phyloP scores from a whole-genome alignment of 2,797 vertebrate species.

The Sternotherus odoratus region DNA sequence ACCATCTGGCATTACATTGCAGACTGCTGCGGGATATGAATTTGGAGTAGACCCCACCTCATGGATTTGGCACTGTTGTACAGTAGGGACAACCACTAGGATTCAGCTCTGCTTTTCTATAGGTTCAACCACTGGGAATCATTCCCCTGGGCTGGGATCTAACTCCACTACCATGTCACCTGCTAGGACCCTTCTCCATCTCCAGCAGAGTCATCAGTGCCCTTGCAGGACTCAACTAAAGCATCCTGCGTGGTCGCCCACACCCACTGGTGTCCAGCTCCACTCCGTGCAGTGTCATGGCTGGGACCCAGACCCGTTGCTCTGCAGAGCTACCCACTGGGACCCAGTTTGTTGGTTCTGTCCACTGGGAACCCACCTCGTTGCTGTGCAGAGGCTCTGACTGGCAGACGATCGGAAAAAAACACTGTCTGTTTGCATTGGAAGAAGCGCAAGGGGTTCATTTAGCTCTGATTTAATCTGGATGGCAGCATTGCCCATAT shows the following conservation, averaged over 20 bases:
- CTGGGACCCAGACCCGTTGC: background rate
- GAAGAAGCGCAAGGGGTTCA: conserved; percentile 75
- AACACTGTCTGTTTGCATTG: conserved; percentile 72
- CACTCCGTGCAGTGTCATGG: background rate
- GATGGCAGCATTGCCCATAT: conserved; percentile 69
- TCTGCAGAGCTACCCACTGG: background rate
- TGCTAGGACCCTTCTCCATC: background rate
- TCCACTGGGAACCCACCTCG: background rate
- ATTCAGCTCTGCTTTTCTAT: background rate
- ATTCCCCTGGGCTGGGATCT: background rate
- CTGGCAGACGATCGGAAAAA: conserved; percentile 58
- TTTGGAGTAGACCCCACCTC: background rate
- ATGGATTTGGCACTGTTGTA: background rate
- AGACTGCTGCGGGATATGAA: background rate
- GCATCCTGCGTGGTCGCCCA: accelerated
- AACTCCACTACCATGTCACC: background rate
- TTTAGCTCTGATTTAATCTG: conserved; percentile 80
- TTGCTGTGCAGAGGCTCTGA: background rate
- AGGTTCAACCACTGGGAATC: background rate
- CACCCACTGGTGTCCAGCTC: background rate
- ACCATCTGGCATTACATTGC: background rate
- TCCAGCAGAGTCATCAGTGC: background rate
- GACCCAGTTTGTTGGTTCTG: background rate
- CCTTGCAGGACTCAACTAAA: background rate
- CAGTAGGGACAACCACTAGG: background rate